phyloP scores from a whole-genome alignment of 2,888 invertebrate genomes.

The Andrena hattorfiana region DNA sequence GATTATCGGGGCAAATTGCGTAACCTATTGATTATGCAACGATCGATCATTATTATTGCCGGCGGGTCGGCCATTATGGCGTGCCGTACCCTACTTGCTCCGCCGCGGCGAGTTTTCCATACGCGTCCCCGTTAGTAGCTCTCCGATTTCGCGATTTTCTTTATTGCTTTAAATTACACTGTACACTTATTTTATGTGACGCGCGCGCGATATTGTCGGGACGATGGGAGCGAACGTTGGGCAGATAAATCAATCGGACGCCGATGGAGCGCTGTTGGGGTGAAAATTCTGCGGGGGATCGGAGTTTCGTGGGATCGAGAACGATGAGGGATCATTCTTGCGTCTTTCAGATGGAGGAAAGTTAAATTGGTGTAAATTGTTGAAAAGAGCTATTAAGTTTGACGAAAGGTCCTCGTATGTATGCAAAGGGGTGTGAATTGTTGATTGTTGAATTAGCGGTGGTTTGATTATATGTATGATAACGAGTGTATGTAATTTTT shows the following conservation, averaged over 20 bases:
- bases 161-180: slow-evolving; percentile 52
- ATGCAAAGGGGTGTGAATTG: too few species aligned
- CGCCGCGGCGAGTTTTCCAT: slow-evolving; percentile 37
- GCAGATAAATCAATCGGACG: slow-evolving; percentile 40
- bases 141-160: slow-evolving; percentile 58
- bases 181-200: slow-evolving; percentile 34
- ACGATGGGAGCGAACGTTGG: slow-evolving; percentile 3
- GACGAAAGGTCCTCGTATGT: too few species aligned
- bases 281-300: slow-evolving; percentile 8
- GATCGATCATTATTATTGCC: slow-evolving; percentile 67
- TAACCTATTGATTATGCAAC: slow-evolving; percentile 70
- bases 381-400: too few species aligned
- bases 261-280: not conserved
- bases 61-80: slow-evolving; percentile 38
- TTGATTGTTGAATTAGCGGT: too few species aligned
- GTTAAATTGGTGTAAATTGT: too few species aligned
- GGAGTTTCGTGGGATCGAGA: not conserved
- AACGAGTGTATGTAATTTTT: too few species aligned
- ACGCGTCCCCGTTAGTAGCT: slow-evolving; percentile 50
- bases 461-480: too few species aligned
- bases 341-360: not conserved
- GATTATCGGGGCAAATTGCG: slow-evolving; percentile 67
- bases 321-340: not conserved
- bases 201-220: slow-evolving; percentile 32
- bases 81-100: slow-evolving; percentile 50